Evolutionary conservation across 2,113 vertebrate genomes (phyloP).

Genomic region (Terrapene triunguis): DNA sequence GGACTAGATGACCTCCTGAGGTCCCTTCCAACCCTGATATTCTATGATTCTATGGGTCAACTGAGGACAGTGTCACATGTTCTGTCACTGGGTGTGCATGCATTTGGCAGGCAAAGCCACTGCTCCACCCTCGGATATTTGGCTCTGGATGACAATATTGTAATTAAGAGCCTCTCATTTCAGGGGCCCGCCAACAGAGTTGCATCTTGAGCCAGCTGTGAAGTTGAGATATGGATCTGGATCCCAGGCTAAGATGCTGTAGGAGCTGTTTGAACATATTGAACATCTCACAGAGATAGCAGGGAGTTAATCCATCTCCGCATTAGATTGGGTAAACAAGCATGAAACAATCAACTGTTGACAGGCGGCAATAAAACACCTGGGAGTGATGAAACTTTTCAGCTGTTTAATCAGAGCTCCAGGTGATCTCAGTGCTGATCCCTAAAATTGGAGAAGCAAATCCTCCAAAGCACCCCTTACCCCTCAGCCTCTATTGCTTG

Average conservation of each 20-base stretch:
- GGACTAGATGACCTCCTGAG: too few species aligned
- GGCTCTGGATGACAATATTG: slow-evolving; percentile 67
- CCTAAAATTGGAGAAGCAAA: slow-evolving; percentile 62
- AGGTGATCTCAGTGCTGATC: slow-evolving; percentile 51
- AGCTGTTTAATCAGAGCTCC: slow-evolving; percentile 71
- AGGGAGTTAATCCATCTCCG: slow-evolving; percentile 41
- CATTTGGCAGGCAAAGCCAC: slow-evolving; percentile 72
- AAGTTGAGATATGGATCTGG: slow-evolving; percentile 57
- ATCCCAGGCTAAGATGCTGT: slow-evolving; percentile 47
- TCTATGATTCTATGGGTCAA: slow-evolving; percentile 32
- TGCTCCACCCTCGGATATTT: slow-evolving; percentile 68
- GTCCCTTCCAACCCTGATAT: too few species aligned
- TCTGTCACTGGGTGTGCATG: slow-evolving; percentile 68
- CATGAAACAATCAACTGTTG: slow-evolving; percentile 75
- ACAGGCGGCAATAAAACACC: slow-evolving; percentile 77
- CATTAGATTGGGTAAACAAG: slow-evolving; percentile 60
- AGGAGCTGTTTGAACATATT: slow-evolving; percentile 59
- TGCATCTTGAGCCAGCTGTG: slow-evolving; percentile 63
- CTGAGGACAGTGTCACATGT: slow-evolving; percentile 72
- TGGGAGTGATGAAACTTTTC: slow-evolving; percentile 74
- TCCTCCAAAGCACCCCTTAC: background rate
- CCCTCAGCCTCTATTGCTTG: slow-evolving; percentile 25
- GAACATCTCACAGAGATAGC: slow-evolving; percentile 44
- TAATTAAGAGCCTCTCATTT: slow-evolving; percentile 73
- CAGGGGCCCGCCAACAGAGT: slow-evolving; percentile 53